These are phyloP conservation scores for Caenorhabditis afra DNA, from an alignment of 2,888 invertebrate species.

Conservation along the genomic window DNA sequence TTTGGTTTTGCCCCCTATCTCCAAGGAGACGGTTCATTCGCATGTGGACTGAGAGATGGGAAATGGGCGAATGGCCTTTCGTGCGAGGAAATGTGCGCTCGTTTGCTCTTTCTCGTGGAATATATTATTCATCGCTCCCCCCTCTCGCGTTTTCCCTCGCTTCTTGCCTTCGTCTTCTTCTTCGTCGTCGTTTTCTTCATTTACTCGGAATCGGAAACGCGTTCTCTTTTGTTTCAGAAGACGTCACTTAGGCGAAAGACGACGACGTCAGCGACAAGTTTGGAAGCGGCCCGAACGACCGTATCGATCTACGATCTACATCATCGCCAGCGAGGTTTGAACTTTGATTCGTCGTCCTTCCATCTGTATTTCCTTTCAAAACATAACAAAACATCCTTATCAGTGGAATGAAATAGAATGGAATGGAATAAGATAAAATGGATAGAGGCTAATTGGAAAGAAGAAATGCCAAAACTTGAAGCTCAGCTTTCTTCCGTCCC, in stretches of 20 bases:
- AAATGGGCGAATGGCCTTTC: too few relatives aligned
- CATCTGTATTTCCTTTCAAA: neutral
- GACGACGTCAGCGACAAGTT: constrained; percentile 23
- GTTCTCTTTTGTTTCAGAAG: constrained; percentile 39
- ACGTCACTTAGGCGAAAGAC: constrained; percentile 29
- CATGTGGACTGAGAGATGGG: constrained; percentile 9
- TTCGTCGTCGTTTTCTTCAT: neutral
- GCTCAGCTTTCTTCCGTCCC: too few relatives aligned
- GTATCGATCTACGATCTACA: constrained; percentile 32
- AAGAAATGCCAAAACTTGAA: too few relatives aligned
- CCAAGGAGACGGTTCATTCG: too few relatives aligned
- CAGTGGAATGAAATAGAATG: too few relatives aligned
- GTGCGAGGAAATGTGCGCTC: neutral
- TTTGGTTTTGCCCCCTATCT: too few relatives aligned
- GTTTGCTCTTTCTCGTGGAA: neutral
- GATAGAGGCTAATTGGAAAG: too few relatives aligned
- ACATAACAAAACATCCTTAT: neutral
- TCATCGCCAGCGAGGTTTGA: constrained; percentile 35
- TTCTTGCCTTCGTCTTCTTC: neutral
- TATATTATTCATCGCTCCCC: constrained; percentile 23
- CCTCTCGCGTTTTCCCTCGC: constrained; percentile 3
- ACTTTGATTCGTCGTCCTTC: constrained; percentile 10
- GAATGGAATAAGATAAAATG: neutral
- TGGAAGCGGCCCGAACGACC: neutral
- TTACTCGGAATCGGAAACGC: constrained; percentile 18